These are phyloP conservation scores for Chaetogeoica ovagalla DNA, from an alignment of 2,888 invertebrate species.

Conservation along the genomic window DNA sequence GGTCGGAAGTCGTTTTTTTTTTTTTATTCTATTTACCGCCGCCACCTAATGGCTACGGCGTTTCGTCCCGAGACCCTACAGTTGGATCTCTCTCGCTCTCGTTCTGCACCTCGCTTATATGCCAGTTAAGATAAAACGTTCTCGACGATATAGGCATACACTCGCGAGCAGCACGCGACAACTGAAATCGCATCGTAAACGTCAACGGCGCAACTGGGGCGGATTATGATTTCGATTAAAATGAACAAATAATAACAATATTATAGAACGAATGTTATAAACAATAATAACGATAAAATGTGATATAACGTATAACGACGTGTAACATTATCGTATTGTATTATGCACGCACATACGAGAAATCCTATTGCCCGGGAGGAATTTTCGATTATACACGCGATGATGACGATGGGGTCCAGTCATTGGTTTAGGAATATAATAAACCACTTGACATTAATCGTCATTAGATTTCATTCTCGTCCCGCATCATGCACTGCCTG, in stretches of 20 bases:
- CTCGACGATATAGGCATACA: no score
- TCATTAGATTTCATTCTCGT: constrained; percentile 10
- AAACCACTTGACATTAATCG: constrained; percentile 22
- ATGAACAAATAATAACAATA: constrained; percentile 2
- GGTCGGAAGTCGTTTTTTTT: constrained; percentile 22
- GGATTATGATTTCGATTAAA: constrained; percentile 34
- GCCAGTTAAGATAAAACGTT: not conserved
- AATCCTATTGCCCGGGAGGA: constrained; percentile 3
- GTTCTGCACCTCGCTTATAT: no score
- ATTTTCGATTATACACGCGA: not conserved
- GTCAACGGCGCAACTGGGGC: not conserved
- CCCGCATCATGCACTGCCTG: no score
- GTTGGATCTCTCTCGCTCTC: not conserved
- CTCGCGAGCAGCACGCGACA: not conserved
- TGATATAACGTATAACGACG: not conserved
- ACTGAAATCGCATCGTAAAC: constrained; percentile 24
- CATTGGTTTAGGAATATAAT: not conserved
- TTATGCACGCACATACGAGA: not conserved
- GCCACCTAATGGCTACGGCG: not conserved
- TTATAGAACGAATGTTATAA: no score
- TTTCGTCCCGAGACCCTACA: not conserved
- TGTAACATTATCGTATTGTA: not conserved
- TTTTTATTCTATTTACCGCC: not conserved
- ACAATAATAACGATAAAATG: constrained; percentile 15
- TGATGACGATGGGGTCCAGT: not conserved